A percentile compares a stretch with the other conserved stretches of the same genome.
Evolutionary conservation across 2,797 vertebrate genomes (phyloP).

Genomic region (Lerista edwardsae): DNA sequence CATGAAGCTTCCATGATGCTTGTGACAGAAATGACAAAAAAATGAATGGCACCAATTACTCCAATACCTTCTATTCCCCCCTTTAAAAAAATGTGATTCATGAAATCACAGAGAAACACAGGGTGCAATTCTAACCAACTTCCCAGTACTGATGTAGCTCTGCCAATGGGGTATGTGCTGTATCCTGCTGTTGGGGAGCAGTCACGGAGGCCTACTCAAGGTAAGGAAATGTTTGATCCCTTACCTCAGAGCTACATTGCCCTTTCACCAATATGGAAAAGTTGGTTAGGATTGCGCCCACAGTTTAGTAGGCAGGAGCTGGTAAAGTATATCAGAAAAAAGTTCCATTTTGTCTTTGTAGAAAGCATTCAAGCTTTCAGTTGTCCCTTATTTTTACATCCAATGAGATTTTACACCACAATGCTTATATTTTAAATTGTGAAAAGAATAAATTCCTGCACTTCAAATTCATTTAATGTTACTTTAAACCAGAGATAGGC

Average conservation of each 20-base stretch:
- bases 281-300: too few relatives aligned
- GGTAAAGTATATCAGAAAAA: slow-evolving; percentile 25
- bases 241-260: too few relatives aligned
- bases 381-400: slow-evolving; percentile 14
- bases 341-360: fast-evolving
- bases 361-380: slow-evolving; percentile 30
- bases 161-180: too few relatives aligned
- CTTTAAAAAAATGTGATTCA: slow-evolving; percentile 18
- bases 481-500: too few relatives aligned
- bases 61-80: slow-evolving; percentile 8
- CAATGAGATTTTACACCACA: slow-evolving; percentile 10
- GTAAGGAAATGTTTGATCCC: too few relatives aligned
- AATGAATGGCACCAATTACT: neutral
- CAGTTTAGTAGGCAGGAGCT: too few relatives aligned
- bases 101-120: slow-evolving; percentile 12
- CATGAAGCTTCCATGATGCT: neutral
- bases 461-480: neutral
- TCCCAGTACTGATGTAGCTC: too few relatives aligned
- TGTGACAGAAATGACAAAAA: slow-evolving; percentile 19
- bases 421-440: slow-evolving; percentile 4
- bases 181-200: too few relatives aligned
- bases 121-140: too few relatives aligned
- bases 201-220: too few relatives aligned
- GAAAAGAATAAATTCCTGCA: neutral
- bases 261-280: too few relatives aligned